Evolutionary conservation across 2,113 vertebrate genomes (phyloP), one percentile per base, ranked within the genome.

Genomic region (Rhineura floridana): DNA sequence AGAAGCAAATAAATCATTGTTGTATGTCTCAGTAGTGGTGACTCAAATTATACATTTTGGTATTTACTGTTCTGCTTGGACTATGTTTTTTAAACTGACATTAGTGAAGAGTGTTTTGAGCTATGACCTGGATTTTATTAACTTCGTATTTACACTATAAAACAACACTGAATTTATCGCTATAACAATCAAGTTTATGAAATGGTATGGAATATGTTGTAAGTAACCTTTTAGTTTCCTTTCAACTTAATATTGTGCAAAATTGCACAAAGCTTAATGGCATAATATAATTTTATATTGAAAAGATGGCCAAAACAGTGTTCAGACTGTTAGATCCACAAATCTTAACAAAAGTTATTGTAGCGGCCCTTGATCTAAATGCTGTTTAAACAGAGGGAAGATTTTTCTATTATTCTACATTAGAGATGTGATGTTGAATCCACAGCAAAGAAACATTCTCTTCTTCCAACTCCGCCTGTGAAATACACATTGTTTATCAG

Each of bases 1-100:
- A 90, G 83, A 88, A 93, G 87, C 94, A 94, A 55, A 91, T 94
- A 94, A 55, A 91, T 94, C 94, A 94, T 94, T 90, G 82, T 87
- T 91, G 50, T 6, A 62, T 75, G 72, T 84, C 82, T 95, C 87
- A 90, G 85, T 90, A 86, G 78, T 42, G 81, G 48, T 80, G 77
- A 89, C 87, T 94, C 84, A 91, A 88, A 90, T 93, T 79, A 90
- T 6, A 89, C 73, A 87, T 91, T 93, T 94, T 3, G 52, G 50
- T 77, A 86, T 91, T 73, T 81, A 88, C 84, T 59, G 55, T 44
- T 39, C 10, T 92, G 23, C 48, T 12, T 93, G n/a, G 28, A 88
- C 80, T 92, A 12, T 93, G 55, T 90, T 93, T 88, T 83, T 84
- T 13, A 90, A 93, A 93, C 78, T 81, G 28, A 67, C 50, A 90